Base-by-base conservation (phyloP, 35 echinoderm and acorn worm genomes). In the Holothuria glaberrima region DNA sequence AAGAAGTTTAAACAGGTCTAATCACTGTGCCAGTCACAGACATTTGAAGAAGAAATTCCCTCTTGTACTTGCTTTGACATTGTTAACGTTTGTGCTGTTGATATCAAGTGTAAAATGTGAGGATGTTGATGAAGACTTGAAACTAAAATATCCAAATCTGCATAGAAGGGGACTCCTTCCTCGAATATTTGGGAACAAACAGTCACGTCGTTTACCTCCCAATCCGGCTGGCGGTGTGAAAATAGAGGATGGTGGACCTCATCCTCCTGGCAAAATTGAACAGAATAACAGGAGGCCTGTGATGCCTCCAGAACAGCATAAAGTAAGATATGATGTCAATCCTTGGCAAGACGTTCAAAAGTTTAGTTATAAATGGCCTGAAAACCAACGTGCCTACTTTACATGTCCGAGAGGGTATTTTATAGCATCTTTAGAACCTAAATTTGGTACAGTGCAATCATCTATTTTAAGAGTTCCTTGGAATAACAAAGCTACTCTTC, bases 331-430 rank as follows among this genome's bases (percentile, higher is more conserved):
- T 68, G 89, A 97, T 24, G 86, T 94, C 68, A 90, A 89, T 17
- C 84, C 89, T 10, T 86, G 71, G 69, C 91, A 89, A 69, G 94
- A 92, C 64, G 75, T 84, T 30, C 82, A 90, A 22, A 93, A 95
- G 60, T 88, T 82, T 44, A 86, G 52, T 60, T 99, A 95, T 71
- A 99, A 91, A 86, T 99, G 94, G 94, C 88, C 91, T 48, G 97
- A 99, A 91, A 99, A 99, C 72, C 91, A 99, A 73, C 88, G 97
- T 78, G 92, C 89, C 34, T 92, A 89, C 84, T 93, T 99, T 79
- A 90, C 93, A 3, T 99, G 97, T 78, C 97, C 97, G 9, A 74
- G 83, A 57, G 91, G 92, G 58, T 90, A 80, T 84, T 99, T 95
- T 93, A 99, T 99, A 31, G 91, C 93, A 35, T 88, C 86, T 34